Base-by-base conservation (phyloP, 2,113 vertebrate species). In the Passer domesticus region DNA sequence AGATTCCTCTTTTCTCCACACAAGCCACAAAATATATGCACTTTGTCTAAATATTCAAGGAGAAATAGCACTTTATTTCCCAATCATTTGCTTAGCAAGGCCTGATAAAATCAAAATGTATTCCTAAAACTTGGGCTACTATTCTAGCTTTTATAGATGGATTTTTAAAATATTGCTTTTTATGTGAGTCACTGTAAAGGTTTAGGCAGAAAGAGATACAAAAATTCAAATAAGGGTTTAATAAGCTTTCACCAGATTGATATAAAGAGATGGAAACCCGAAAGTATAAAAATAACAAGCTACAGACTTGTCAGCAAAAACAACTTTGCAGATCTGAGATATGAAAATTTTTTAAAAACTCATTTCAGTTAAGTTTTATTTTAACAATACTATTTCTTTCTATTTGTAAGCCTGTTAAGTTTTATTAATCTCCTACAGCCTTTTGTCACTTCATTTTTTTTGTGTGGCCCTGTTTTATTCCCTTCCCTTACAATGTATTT, bases 171-270 rank as follows among this genome's bases (percentile, higher is more conserved):
- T 70, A 88, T 18, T 72, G 41, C 33, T 78, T 91, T 97, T 68
- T 74, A 92, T 94, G 52, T 92, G 83, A 94, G 82, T 96, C 85
- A 84, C 81, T 84, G 77, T 95, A 89, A 96, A 95, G 14, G 35
- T 96, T 93, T 93, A 97, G 77, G 74, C 59, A 94, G 94, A 88
- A 96, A 81, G 68, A 94, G 62, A 81, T 47, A 94, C 75, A 95
- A 77, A 85, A 95, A 96, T 91, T 94, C 96, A 97, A 97, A 96
- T 93, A 96, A 91, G 53, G 44, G 62, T 96, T 97, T 97, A 98
- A 98, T 93, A 97, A 97, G 90, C 91, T 97, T 97, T 96, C 90
- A 95, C 58, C 62, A 97, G 86, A 86, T 66, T 97, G 94, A 95
- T 95, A 88, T 95, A 96, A 96, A 89, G 77, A 97, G 73, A 93